Percentiles rank a stretch among this genome's conserved stretches.
These are phyloP conservation scores for Prorops nasuta DNA, from an alignment of 1,140 invertebrate genomes.

Conservation along the genomic window DNA sequence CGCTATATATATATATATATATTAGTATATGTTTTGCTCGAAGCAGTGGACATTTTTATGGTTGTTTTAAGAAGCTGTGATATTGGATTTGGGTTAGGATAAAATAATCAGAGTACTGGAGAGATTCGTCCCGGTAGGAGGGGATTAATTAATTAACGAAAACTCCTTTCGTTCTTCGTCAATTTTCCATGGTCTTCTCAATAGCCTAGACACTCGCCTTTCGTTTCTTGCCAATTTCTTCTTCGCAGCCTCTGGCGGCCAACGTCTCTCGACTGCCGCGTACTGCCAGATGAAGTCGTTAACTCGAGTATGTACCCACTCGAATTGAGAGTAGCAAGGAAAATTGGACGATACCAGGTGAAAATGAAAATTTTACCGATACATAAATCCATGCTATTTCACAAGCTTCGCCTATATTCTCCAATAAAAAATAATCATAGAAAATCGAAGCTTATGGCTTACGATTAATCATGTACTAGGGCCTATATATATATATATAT, in stretches of 20 bases:
- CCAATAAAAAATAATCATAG: no score
- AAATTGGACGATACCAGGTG: slow-evolving; percentile 33
- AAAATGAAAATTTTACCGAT: slow-evolving; percentile 36
- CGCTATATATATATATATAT: no score
- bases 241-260: slow-evolving; percentile 3
- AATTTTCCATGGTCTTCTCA: slow-evolving; percentile 1
- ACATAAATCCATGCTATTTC: slow-evolving; percentile 9
- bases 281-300: slow-evolving; percentile 40
- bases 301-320: slow-evolving; percentile 45
- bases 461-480: no score
- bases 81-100: no score
- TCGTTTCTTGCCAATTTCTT: slow-evolving; percentile 7
- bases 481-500: no score
- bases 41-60: no score
- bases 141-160: slow-evolving; percentile 34
- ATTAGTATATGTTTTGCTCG: no score
- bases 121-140: no score
- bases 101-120: no score
- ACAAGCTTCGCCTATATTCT: no score
- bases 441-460: no score
- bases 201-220: slow-evolving; percentile 7
- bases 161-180: slow-evolving; percentile 7
- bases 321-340: slow-evolving; percentile 26
- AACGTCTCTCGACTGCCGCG: slow-evolving; percentile 11
- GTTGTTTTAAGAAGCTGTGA: no score